These are phyloP conservation scores for Arbacia lixula DNA, from an alignment of 53 echinoderm and acorn worm genomes.

Conservation along the genomic window DNA sequence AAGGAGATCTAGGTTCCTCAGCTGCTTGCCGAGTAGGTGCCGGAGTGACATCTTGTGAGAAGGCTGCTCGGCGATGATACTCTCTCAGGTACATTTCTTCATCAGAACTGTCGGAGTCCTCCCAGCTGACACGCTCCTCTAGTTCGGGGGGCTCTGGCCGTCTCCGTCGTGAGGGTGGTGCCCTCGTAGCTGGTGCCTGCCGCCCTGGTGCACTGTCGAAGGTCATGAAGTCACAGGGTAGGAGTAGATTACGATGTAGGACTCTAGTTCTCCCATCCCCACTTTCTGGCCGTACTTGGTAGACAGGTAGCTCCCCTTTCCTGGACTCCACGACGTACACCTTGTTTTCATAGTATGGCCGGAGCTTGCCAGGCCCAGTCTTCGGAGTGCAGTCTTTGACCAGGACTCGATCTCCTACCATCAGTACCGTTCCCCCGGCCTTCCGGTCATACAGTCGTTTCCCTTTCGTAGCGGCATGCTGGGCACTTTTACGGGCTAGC, in stretches of 20 bases:
- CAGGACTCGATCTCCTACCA: conserved; percentile 59
- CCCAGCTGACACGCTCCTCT: neutral
- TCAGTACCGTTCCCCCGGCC: neutral
- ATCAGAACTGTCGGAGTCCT: neutral
- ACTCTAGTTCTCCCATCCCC: conserved; percentile 15
- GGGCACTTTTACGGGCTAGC: neutral
- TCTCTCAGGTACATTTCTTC: conserved; percentile 7
- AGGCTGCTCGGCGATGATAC: neutral
- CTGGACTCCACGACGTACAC: conserved; percentile 7
- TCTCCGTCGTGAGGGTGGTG: neutral
- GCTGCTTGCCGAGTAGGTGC: no score
- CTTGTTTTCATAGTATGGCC: conserved; percentile 49
- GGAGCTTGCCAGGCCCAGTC: conserved; percentile 40
- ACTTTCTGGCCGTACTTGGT: conserved; percentile 45
- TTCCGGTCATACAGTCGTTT: conserved; percentile 52
- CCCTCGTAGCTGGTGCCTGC: no score
- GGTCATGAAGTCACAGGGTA: conserved; percentile 59
- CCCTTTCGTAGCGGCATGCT: neutral
- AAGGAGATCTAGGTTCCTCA: no score
- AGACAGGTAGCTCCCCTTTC: conserved; percentile 51
- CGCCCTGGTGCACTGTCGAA: no score
- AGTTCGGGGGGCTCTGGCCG: neutral
- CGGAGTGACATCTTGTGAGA: neutral
- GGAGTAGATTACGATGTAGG: conserved; percentile 56
- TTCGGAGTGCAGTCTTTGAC: conserved; percentile 34